Evolutionary conservation across 2,888 invertebrate species (phyloP), one percentile per base, ranked within the genome.

Genomic region (Brassicogethes aeneus): DNA sequence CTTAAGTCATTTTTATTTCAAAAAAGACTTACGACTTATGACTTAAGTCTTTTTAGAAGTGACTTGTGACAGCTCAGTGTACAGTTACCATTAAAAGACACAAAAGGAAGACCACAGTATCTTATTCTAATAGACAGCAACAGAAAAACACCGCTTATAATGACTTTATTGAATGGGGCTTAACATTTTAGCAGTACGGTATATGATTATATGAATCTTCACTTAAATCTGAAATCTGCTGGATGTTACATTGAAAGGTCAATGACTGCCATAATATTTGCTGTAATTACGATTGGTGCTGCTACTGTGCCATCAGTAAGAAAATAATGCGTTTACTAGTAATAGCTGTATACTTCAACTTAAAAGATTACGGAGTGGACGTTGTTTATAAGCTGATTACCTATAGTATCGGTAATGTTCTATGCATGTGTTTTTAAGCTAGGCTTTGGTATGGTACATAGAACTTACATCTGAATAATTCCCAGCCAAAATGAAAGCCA

Each of bases 151-250:
- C 39, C 66, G 5, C 46, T 64, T 5, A 67, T 68, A 12, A 64
- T 68, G 64, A 54, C 59, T 1, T 60, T 66, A 7, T 50, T 68
- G 34, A 67, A 66, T 43, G 61, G 53, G 3, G 59, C 64, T 2
- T 66, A 68, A 50, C 67, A 67, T 51, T 61, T 67, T 39, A 65
- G 67, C 40, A 61, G 67, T 42, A 66, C 66, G 32, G 65, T 64
- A 38, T 67, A 67, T 2, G 62, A 68, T 43, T 36, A 67, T 12
- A 67, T 68, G 67, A 68, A 68, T 43, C 46, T 66, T 12, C 66
- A 67, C 45, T 53, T 54, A 2, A 68, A 68, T 36, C 46, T 68
- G 3, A 53, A 54, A 15, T 61, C 60, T 40, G 66, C 65, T 0
- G 61, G 62, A 5, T 61, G 60, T 17, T 58, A 66, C 34, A 46